These are phyloP conservation scores for Metopolophium dirhodum DNA, from an alignment of 1,140 invertebrate genomes.

Conservation along the genomic window DNA sequence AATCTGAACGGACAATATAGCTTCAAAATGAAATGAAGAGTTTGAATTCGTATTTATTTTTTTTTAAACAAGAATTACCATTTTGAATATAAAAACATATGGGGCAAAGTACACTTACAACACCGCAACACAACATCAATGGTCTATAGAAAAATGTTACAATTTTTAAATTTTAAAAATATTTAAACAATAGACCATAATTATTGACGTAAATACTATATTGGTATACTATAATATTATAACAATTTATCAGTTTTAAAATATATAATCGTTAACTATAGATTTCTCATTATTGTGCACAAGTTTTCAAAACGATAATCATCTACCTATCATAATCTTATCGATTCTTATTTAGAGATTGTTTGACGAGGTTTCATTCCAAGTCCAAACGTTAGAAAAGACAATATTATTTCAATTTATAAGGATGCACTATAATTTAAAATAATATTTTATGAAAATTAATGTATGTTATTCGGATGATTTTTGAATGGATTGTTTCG, in stretches of 20 bases:
- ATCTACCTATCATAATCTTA: not conserved
- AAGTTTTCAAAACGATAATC: too few relatives aligned
- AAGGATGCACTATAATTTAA: not conserved
- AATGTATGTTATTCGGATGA: not conserved
- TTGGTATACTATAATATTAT: not conserved
- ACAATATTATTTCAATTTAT: not conserved
- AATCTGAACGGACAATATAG: not conserved
- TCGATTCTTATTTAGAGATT: not conserved
- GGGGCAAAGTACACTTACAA: not conserved
- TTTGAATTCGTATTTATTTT: not conserved
- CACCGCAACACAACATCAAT: not conserved
- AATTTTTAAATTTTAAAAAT: not conserved
- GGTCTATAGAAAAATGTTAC: not conserved
- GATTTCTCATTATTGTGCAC: not conserved
- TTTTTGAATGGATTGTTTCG: not conserved
- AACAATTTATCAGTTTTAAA: not conserved
- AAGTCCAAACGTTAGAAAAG: not conserved
- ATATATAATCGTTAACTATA: not conserved
- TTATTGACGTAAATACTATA: not conserved
- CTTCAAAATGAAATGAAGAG: not conserved
- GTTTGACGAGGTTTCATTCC: not conserved
- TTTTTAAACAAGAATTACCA: not conserved
- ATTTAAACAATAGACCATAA: not conserved
- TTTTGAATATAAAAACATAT: not conserved
- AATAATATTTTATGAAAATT: not conserved